Evolutionary conservation across 2,888 invertebrate genomes (phyloP), one percentile per base, ranked within the genome.

Genomic region (Rhagonycha fulva): DNA sequence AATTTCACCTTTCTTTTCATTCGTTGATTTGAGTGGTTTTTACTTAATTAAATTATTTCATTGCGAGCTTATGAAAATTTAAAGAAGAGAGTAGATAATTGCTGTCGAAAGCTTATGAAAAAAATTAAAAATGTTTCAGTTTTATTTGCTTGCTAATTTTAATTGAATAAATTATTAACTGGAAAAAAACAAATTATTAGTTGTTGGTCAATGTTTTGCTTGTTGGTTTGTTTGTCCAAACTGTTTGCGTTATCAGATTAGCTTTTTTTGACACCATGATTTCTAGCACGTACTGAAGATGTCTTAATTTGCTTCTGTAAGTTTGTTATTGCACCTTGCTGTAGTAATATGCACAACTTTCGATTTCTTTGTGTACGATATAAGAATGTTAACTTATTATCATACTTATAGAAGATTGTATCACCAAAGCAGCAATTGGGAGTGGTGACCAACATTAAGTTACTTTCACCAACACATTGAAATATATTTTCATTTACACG

Each of bases 391-490:
- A 75, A 74, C 63, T 14, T 67, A 30, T 60, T 76, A 70, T 66
- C 70, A 74, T 68, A 71, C 19, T 78, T 79, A 74, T 75, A 74
- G 74, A 62, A 71, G 30, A 60, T 71, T 75, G 70, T 78, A 81
- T 80, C 77, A 81, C 78, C 67, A 80, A 78, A 66, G 47, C n/a
- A 63, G 70, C 70, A 79, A 79, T 47, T 47, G 80, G 82, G 83
- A 85, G 86, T 84, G 85, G 85, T 85, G 85, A 84, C 76, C 72
- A 72, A 67, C 71, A 32, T 68, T 66, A 62, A 68, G 70, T 74
- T 79, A 86, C 86, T 87, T 87, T 87, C 86, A 86, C 86, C 84
- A 81, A 83, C 82, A 80, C 80, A 80, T 78, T 82, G 76, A 78
- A 79, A 80, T 78, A 75, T 70, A 62, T 70, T 66, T 66, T 66